These are phyloP conservation scores for Darevskia mixta DNA, from an alignment of 2,797 vertebrate genomes.

Conservation along the genomic window DNA sequence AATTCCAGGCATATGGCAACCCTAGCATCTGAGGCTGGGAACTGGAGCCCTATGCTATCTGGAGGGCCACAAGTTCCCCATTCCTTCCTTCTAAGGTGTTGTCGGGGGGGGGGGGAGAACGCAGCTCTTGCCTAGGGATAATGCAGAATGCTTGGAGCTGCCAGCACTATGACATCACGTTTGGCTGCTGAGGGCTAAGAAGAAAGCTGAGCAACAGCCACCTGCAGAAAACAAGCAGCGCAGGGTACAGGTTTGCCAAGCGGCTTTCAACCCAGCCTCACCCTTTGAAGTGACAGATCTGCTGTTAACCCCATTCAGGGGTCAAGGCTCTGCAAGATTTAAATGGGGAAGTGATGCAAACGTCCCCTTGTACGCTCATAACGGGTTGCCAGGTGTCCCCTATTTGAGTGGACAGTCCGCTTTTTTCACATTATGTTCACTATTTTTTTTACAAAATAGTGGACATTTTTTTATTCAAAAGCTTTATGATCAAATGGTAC, in stretches of 20 bases:
- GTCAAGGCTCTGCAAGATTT: background rate
- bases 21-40: background rate
- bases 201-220: background rate
- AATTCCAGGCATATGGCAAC: background rate
- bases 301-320: background rate
- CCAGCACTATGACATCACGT: slow-evolving; percentile 5
- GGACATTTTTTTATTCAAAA: too few relatives aligned
- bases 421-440: too few relatives aligned
- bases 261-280: background rate
- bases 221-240: background rate
- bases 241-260: background rate
- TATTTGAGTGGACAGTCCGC: too few relatives aligned
- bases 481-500: too few relatives aligned
- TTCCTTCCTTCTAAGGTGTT: background rate
- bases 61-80: background rate
- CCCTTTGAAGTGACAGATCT: background rate
- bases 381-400: too few relatives aligned
- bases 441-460: too few relatives aligned
- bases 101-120: background rate
- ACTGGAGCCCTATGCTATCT: background rate
- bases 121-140: background rate
- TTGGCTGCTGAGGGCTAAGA: background rate
- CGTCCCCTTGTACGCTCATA: background rate
- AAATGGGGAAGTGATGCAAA: background rate
- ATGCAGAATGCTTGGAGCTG: background rate